Conservation (phyloP, 2,888 invertebrate species). For the Cheiracanthium punctorium region DNA sequence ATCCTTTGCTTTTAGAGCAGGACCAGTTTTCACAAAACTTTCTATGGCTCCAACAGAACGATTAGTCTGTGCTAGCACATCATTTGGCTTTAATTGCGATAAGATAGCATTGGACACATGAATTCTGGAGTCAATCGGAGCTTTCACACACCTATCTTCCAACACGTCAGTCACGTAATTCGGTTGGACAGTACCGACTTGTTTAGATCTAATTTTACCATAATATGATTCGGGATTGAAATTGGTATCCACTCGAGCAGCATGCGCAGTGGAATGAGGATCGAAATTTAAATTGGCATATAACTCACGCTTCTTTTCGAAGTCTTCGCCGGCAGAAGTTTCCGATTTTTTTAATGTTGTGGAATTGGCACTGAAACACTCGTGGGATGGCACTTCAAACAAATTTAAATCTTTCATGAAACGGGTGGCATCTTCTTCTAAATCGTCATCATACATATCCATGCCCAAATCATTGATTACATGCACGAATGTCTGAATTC, state of each 20-base stretch:
- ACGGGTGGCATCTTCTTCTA: conserved; percentile 70
- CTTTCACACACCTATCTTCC: not conserved
- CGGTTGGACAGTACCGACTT: conserved; percentile 14
- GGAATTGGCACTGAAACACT: conserved; percentile 60
- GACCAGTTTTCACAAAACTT: conserved; percentile 54
- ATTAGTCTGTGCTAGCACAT: conserved; percentile 14
- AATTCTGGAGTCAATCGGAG: conserved; percentile 8
- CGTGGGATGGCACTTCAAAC: conserved; percentile 70
- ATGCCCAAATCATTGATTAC: conserved; percentile 45
- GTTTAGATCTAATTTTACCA: conserved; percentile 58
- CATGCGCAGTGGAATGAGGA: conserved; percentile 22
- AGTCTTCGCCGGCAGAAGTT: conserved; percentile 71
- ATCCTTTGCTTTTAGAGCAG: conserved; percentile 42
- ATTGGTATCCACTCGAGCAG: conserved; percentile 15
- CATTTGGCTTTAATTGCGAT: conserved; percentile 36
- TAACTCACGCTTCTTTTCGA: conserved; percentile 71
- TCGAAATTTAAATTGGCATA: conserved; percentile 67
- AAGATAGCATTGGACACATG: conserved; percentile 40
- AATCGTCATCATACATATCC: conserved; percentile 71
- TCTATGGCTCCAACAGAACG: conserved; percentile 62
- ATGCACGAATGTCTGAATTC: not conserved
- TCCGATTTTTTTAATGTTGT: conserved; percentile 69
- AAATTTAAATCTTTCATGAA: conserved; percentile 71
- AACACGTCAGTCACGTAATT: conserved; percentile 10
- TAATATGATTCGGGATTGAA: conserved; percentile 45